Conservation (phyloP, 2,888 invertebrate species). For the Drosophila multiciliata region DNA sequence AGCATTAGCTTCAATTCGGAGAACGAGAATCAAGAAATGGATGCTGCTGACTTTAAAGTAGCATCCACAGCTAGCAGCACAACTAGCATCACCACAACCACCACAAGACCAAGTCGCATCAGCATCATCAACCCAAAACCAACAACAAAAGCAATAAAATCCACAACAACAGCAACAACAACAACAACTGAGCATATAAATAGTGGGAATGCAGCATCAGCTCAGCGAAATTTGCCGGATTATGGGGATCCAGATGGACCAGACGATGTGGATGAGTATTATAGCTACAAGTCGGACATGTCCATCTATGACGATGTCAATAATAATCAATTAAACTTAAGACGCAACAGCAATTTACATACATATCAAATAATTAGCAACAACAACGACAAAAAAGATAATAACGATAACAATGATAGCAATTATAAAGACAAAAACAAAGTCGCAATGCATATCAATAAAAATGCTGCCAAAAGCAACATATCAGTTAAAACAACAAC, state of each 20-base stretch:
- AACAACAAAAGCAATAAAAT: constrained; percentile 26
- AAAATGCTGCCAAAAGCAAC: constrained; percentile 43
- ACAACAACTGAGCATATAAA: constrained; percentile 22
- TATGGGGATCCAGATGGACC: constrained; percentile 41
- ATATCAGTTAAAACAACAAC: constrained; percentile 50
- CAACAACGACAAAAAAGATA: constrained; percentile 36
- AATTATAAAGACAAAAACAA: constrained; percentile 32
- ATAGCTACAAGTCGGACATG: constrained; percentile 82
- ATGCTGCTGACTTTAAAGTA: constrained; percentile 71
- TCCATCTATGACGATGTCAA: constrained; percentile 85
- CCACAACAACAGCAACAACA: constrained; percentile 10
- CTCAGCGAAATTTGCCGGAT: constrained; percentile 33
- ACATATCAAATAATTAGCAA: constrained; percentile 78
- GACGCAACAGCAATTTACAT: constrained; percentile 72
- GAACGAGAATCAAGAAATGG: constrained; percentile 60
- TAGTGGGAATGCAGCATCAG: constrained; percentile 17
- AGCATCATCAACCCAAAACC: constrained; percentile 12
- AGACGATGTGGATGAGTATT: constrained; percentile 77
- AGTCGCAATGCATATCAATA: constrained; percentile 62
- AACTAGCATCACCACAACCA: constrained; percentile 12
- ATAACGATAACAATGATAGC: constrained; percentile 40
- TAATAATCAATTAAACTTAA: constrained; percentile 84
- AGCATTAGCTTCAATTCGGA: constrained; percentile 79
- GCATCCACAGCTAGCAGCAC: constrained; percentile 52
- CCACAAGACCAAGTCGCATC: constrained; percentile 33